phyloP scores from a whole-genome alignment of 2,113 vertebrate species.

The Athene cunicularia region DNA sequence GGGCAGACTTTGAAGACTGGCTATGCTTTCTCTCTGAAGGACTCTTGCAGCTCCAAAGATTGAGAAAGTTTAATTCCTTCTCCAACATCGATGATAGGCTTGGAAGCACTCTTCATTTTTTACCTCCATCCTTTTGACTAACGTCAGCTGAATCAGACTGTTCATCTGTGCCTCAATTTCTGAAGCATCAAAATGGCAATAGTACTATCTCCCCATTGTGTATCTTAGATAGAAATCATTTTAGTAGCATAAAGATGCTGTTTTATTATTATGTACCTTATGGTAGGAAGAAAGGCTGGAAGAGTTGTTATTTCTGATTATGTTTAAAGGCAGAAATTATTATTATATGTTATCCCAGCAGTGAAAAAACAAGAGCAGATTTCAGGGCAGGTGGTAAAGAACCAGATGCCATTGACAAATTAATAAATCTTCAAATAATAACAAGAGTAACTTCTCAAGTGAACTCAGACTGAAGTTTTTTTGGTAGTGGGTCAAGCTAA shows the following conservation, averaged over 20 bases:
- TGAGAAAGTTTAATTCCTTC: neutral
- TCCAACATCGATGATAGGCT: neutral
- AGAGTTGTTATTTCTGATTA: neutral
- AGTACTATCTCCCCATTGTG: neutral
- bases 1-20: neutral
- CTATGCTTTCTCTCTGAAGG: neutral
- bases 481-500: slow-evolving; percentile 50
- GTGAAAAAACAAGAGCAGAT: neutral
- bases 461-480: slow-evolving; percentile 41
- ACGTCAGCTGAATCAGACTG: neutral
- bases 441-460: slow-evolving; percentile 35
- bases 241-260: neutral
- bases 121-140: neutral
- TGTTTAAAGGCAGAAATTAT: neutral
- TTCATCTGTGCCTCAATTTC: neutral
- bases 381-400: slow-evolving; percentile 23
- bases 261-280: neutral
- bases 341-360: neutral
- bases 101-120: neutral
- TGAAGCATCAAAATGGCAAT: neutral
- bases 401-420: slow-evolving; percentile 45
- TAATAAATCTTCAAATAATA: slow-evolving; percentile 62
- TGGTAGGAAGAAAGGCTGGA: neutral
- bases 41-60: neutral
- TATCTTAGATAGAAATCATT: neutral